Evolutionary conservation across 2,888 invertebrate genomes (phyloP).

Genomic region (Drosophila quinaria): DNA sequence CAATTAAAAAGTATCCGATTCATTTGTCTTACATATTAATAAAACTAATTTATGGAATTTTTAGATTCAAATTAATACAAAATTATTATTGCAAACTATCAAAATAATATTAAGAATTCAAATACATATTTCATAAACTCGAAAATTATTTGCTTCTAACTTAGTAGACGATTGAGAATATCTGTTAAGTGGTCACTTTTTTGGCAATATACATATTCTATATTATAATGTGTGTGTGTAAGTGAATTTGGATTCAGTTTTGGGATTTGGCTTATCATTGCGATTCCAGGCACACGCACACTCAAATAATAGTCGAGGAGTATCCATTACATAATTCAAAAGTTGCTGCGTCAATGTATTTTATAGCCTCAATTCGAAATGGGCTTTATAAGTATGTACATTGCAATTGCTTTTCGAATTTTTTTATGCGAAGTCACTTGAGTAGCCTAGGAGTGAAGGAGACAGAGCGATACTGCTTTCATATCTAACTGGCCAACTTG

Average conservation of each 20-base stretch:
- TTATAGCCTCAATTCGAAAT: slow-evolving; percentile 48
- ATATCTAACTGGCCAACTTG: slow-evolving; percentile 56
- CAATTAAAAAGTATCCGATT: too few species aligned
- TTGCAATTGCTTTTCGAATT: slow-evolving; percentile 22
- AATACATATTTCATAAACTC: too few species aligned
- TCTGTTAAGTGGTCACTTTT: slow-evolving; percentile 4
- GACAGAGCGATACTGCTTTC: neutral
- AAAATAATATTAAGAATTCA: too few species aligned
- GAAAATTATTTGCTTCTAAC: neutral
- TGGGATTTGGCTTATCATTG: slow-evolving; percentile 24
- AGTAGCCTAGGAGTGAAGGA: neutral
- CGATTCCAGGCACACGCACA: slow-evolving; percentile 15
- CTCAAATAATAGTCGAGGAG: neutral
- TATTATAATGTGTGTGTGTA: neutral
- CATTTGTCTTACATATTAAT: too few species aligned
- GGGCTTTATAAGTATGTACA: slow-evolving; percentile 27
- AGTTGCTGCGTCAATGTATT: slow-evolving; percentile 48
- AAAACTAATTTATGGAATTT: too few species aligned
- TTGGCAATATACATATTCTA: neutral
- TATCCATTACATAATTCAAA: slow-evolving; percentile 40
- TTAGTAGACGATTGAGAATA: neutral
- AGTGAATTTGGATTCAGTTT: slow-evolving; percentile 15
- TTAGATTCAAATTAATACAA: neutral
- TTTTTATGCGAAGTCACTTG: slow-evolving; percentile 18
- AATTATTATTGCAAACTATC: too few species aligned